phyloP scores from a whole-genome alignment of 1,140 invertebrate species.

The Ceratosolen solmsi region DNA sequence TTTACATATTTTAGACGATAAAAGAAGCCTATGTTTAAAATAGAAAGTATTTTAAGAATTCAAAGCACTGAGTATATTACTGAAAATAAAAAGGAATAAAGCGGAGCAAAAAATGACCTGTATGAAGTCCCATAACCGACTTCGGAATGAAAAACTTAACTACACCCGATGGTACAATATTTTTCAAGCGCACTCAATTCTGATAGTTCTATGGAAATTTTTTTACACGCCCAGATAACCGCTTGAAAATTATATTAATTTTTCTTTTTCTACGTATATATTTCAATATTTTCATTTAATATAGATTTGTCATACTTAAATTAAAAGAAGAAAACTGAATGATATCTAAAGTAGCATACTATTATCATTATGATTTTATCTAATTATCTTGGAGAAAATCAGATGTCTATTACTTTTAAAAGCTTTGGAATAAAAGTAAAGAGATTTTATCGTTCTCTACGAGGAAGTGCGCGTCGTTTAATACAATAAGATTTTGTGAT shows the following conservation, averaged over 20 bases:
- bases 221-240: not conserved
- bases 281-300: not conserved
- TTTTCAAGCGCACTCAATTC: not conserved
- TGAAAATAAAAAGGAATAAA: constrained; percentile 2
- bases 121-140: not conserved
- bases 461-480: not conserved
- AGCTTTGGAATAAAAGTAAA: not conserved
- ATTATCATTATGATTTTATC: not conserved
- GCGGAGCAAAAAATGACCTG: not conserved
- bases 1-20: not conserved
- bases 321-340: not conserved
- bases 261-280: not conserved
- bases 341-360: not conserved
- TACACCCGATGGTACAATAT: constrained; percentile 7
- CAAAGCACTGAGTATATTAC: not conserved
- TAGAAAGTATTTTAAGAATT: not conserved
- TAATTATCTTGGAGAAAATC: not conserved
- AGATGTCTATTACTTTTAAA: not conserved
- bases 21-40: not conserved
- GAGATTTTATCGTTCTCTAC: not conserved
- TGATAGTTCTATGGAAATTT: constrained; percentile 10
- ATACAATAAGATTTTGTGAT: constrained; percentile 5
- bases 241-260: not conserved
- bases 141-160: not conserved
- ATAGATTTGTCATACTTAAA: not conserved